Percentiles rank a stretch among this genome's conserved stretches.
Evolutionary conservation across 2,888 invertebrate species (phyloP).

Genomic region (Saturnia japonica): DNA sequence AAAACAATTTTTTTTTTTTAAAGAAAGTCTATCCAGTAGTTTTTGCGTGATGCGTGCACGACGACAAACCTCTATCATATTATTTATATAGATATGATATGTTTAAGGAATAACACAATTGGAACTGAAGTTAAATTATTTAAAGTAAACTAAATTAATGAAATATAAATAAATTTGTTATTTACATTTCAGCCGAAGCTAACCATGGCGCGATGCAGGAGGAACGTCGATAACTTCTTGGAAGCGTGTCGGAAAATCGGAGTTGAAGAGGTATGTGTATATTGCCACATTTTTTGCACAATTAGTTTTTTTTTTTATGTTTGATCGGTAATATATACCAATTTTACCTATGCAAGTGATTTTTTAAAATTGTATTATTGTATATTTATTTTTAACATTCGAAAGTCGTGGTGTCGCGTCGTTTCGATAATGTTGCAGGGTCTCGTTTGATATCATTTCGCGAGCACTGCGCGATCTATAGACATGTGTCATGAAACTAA

Average conservation of each 20-base stretch:
- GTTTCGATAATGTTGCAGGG: constrained; percentile 69
- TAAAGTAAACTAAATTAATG: not conserved
- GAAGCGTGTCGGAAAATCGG: constrained; percentile 97
- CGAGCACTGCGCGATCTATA: constrained; percentile 43
- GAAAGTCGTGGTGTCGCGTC: constrained; percentile 29
- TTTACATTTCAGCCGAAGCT: constrained; percentile 89
- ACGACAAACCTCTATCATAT: too few species aligned
- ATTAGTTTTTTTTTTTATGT: constrained; percentile 14
- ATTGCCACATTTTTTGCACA: not conserved
- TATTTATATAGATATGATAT: too few species aligned
- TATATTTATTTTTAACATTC: not conserved
- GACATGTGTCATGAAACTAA: constrained; percentile 61
- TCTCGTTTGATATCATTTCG: constrained; percentile 64
- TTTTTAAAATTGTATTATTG: not conserved
- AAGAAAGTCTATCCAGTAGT: too few species aligned
- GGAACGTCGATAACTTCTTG: constrained; percentile 97
- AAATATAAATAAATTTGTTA: not conserved
- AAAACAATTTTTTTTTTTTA: too few species aligned
- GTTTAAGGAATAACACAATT: too few species aligned
- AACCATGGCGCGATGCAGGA: constrained; percentile 96
- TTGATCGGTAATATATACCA: not conserved
- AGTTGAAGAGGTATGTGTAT: constrained; percentile 95
- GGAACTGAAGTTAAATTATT: too few species aligned
- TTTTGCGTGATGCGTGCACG: too few species aligned
- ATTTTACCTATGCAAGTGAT: not conserved